phyloP scores from a whole-genome alignment of 2,113 vertebrate genomes.

The Microcebus ravelobensis region DNA sequence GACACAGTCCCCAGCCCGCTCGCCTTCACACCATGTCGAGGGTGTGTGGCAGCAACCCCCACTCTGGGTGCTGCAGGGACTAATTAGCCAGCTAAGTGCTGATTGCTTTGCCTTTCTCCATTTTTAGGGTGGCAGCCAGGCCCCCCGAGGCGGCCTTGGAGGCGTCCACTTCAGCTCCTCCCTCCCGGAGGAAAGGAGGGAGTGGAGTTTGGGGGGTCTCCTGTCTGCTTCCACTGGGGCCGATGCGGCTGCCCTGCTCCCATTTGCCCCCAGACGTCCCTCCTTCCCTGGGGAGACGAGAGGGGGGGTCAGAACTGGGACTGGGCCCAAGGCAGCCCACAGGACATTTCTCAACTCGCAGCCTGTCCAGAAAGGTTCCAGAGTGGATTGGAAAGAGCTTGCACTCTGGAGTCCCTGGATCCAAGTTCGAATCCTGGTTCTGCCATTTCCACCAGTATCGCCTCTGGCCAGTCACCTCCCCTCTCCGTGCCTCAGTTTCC shows the following conservation, averaged over 20 bases:
- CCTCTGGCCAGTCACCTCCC: background rate
- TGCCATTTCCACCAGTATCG: background rate
- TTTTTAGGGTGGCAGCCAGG: background rate
- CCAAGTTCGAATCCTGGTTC: background rate
- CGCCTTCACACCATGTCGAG: background rate
- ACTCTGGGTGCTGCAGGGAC: background rate
- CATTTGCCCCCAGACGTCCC: background rate
- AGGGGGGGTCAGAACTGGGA: background rate
- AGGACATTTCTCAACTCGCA: background rate
- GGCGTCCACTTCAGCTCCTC: background rate
- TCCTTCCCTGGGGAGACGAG: background rate
- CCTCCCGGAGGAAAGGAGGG: background rate
- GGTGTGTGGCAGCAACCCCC: fast-evolving
- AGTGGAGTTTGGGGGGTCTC: background rate
- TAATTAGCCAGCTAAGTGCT: background rate
- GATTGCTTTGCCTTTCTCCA: constrained; percentile 40
- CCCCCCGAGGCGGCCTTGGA: background rate
- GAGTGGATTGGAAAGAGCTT: background rate
- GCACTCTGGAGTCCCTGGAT: background rate
- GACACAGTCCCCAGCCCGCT: background rate
- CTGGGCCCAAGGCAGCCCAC: too few relatives aligned
- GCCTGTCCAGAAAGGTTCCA: background rate
- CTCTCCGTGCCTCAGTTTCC: background rate
- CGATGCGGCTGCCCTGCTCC: background rate
- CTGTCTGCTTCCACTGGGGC: background rate